Percentiles rank a stretch among this genome's conserved stretches.
Conservation (phyloP, 2,113 vertebrate genomes). For the Nerophis lumbriciformis region DNA sequence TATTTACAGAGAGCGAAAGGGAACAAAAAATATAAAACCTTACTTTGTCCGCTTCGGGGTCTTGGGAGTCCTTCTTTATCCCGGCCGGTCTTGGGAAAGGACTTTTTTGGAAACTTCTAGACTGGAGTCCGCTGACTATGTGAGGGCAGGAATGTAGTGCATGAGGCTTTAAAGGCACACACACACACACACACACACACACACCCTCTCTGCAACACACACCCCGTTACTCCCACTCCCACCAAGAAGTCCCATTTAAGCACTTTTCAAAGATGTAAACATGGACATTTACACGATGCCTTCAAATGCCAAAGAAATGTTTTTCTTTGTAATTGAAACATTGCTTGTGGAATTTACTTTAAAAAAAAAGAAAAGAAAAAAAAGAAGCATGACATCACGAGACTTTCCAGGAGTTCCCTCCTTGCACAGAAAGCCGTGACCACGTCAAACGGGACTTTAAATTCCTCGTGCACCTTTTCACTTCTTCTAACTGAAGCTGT, state of each 20-base stretch:
- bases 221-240: slow-evolving; percentile 3
- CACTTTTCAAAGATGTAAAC: not conserved
- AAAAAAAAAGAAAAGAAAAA: not conserved
- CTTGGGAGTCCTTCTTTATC: slow-evolving; percentile 8
- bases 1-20: not conserved
- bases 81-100: not conserved
- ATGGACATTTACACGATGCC: too few species aligned
- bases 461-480: not conserved
- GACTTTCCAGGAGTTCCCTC: not conserved
- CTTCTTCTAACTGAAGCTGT: not conserved
- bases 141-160: slow-evolving; percentile 12
- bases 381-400: not conserved
- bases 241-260: not conserved
- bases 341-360: not conserved
- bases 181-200: slow-evolving; percentile 19
- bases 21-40: slow-evolving; percentile 11
- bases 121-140: not conserved
- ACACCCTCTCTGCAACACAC: slow-evolving; percentile 2
- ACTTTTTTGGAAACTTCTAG: slow-evolving; percentile 22
- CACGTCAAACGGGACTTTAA: not conserved
- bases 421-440: not conserved
- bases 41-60: slow-evolving; percentile 35
- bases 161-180: slow-evolving; percentile 19
- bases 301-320: too few species aligned
- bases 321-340: not conserved